Conservation (phyloP, 2,888 invertebrate genomes). For the Microctonus brassicae region DNA sequence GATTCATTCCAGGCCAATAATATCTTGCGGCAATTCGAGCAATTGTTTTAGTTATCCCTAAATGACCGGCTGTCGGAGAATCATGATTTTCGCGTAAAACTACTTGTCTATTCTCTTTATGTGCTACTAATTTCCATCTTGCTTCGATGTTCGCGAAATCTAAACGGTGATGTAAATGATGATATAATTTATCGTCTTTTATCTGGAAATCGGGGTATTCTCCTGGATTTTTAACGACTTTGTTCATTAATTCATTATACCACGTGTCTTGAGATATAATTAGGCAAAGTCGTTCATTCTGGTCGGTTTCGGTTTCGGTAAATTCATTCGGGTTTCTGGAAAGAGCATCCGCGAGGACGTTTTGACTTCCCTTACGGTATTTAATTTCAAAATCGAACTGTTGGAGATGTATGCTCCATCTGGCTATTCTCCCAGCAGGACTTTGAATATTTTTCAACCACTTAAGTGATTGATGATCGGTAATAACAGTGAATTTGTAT, state of each 20-base stretch:
- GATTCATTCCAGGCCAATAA: slow-evolving; percentile 50
- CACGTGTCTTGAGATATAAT: neutral
- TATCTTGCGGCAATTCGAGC: slow-evolving; percentile 22
- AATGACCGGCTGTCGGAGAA: slow-evolving; percentile 41
- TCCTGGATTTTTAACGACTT: neutral
- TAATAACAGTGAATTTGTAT: slow-evolving; percentile 32
- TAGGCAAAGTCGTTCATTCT: neutral
- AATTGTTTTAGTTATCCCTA: slow-evolving; percentile 36
- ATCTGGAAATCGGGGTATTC: slow-evolving; percentile 30
- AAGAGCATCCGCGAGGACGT: slow-evolving; percentile 37
- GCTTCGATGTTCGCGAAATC: neutral
- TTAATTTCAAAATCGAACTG: slow-evolving; percentile 35
- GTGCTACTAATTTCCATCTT: slow-evolving; percentile 42
- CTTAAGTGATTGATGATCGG: slow-evolving; percentile 32
- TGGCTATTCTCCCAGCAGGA: slow-evolving; percentile 30
- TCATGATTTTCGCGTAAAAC: slow-evolving; percentile 36
- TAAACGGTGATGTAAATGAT: slow-evolving; percentile 7
- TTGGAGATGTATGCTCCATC: slow-evolving; percentile 36
- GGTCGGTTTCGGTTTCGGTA: no score
- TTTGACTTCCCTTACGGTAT: slow-evolving; percentile 30
- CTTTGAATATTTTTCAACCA: slow-evolving; percentile 31
- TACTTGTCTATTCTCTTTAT: neutral
- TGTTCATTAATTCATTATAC: neutral
- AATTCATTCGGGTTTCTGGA: slow-evolving; percentile 36
- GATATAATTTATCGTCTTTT: slow-evolving; percentile 47